These are phyloP conservation scores for Thumatha senex DNA, from an alignment of 2,888 invertebrate genomes.

Conservation along the genomic window DNA sequence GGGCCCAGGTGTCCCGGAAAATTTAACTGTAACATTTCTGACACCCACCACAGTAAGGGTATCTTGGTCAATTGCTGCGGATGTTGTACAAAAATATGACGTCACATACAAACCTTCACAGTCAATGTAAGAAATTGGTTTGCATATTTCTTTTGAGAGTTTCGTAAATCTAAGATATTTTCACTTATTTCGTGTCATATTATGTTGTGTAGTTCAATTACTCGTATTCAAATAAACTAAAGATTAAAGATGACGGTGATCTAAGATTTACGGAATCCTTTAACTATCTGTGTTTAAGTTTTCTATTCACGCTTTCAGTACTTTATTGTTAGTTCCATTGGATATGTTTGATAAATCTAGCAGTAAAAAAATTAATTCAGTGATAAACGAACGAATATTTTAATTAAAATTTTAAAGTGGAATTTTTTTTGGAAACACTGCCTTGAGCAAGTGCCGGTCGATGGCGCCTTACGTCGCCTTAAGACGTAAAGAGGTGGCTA, in stretches of 20 bases:
- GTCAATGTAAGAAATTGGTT: conserved; percentile 88
- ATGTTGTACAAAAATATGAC: conserved; percentile 94
- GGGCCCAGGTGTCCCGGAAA: conserved; percentile 90
- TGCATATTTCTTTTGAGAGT: conserved; percentile 1
- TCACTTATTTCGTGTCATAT: background rate
- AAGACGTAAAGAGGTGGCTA: too few species aligned
- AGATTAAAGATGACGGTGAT: too few species aligned
- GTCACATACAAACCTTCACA: conserved; percentile 95
- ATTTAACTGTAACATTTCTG: conserved; percentile 94
- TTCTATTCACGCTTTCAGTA: too few species aligned
- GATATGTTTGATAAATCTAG: too few species aligned
- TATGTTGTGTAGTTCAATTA: background rate
- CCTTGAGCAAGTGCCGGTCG: too few species aligned
- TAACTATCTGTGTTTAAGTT: background rate
- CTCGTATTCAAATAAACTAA: background rate
- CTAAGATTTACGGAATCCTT: conserved; percentile 20
- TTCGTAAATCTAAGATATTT: conserved; percentile 1
- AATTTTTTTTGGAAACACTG: too few species aligned
- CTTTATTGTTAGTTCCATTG: too few species aligned
- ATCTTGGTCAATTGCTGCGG: conserved; percentile 93
- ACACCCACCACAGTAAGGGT: conserved; percentile 93
- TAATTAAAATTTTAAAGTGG: too few species aligned
- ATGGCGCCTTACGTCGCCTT: too few species aligned
- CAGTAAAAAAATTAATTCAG: too few species aligned
- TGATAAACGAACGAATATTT: too few species aligned